These are phyloP conservation scores for Neelides folsomi DNA, from an alignment of 2,888 invertebrate species.

Conservation along the genomic window DNA sequence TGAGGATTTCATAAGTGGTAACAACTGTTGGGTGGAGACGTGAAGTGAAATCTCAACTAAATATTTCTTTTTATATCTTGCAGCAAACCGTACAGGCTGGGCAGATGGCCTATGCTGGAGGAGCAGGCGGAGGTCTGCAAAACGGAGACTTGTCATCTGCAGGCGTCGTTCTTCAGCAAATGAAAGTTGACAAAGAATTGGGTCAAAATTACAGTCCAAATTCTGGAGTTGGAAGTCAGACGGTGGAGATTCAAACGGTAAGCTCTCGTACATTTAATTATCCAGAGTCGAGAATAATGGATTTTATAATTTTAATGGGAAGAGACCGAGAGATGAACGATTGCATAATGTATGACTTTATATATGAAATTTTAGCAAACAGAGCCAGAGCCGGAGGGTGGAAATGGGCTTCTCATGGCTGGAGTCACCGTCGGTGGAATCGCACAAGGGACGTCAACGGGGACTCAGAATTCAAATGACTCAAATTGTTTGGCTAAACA, in stretches of 20 bases:
- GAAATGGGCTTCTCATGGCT: slow-evolving; percentile 30
- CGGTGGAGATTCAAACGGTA: slow-evolving; percentile 36
- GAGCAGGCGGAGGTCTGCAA: slow-evolving; percentile 25
- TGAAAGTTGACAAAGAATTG: slow-evolving; percentile 24
- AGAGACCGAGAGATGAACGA: slow-evolving; percentile 48
- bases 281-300: too few species aligned
- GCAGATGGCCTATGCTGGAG: slow-evolving; percentile 43
- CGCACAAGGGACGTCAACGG: slow-evolving; percentile 27
- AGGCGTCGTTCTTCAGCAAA: slow-evolving; percentile 22
- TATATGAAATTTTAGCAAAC: slow-evolving; percentile 43
- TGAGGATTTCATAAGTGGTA: too few species aligned
- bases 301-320: slow-evolving; percentile 39
- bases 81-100: slow-evolving; percentile 92
- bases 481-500: slow-evolving; percentile 34
- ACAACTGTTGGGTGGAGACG: not conserved
- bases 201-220: slow-evolving; percentile 36
- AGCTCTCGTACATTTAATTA: not conserved
- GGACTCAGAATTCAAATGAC: slow-evolving; percentile 25
- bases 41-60: not conserved
- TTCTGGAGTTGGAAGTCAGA: slow-evolving; percentile 34
- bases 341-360: too few species aligned
- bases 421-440: slow-evolving; percentile 36
- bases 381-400: slow-evolving; percentile 46
- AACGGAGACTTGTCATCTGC: slow-evolving; percentile 27
- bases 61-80: slow-evolving; percentile 39